phyloP scores from a whole-genome alignment of 2,113 vertebrate species.

The Pampusana beccarii region DNA sequence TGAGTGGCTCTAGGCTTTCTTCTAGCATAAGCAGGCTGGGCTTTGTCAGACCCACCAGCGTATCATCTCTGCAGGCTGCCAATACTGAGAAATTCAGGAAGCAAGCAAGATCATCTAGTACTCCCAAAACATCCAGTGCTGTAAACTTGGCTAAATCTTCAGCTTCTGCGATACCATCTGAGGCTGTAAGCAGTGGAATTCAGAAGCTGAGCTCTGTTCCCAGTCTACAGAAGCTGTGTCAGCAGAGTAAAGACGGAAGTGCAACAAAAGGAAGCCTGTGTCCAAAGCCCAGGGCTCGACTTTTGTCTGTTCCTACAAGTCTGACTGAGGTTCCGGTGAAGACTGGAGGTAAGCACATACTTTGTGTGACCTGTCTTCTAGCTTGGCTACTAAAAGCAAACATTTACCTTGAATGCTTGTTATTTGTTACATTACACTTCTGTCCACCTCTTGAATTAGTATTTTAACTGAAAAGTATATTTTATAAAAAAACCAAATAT shows the following conservation, averaged over 20 bases:
- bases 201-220: background rate
- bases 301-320: background rate
- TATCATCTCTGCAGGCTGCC: constrained; percentile 17
- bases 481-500: background rate
- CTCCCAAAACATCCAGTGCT: background rate
- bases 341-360: constrained; percentile 37
- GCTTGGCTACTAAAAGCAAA: background rate
- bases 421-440: background rate
- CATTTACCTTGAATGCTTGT: background rate
- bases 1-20: constrained; percentile 54
- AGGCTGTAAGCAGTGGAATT: background rate
- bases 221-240: constrained; percentile 1
- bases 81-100: background rate
- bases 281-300: constrained; percentile 23
- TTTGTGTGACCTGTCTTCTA: background rate
- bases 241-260: background rate
- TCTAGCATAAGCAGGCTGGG: constrained; percentile 14
- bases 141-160: background rate
- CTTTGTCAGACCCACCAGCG: constrained; percentile 5
- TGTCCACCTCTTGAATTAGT: background rate
- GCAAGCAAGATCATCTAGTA: background rate
- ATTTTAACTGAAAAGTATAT: background rate
- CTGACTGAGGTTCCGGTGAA: constrained; percentile 22
- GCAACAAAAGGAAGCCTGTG: background rate
- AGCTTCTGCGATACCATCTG: background rate